A percentile compares a stretch with the other conserved stretches of the same genome.
phyloP scores from a whole-genome alignment of 2,888 invertebrate genomes.

The Nudaria mundana region DNA sequence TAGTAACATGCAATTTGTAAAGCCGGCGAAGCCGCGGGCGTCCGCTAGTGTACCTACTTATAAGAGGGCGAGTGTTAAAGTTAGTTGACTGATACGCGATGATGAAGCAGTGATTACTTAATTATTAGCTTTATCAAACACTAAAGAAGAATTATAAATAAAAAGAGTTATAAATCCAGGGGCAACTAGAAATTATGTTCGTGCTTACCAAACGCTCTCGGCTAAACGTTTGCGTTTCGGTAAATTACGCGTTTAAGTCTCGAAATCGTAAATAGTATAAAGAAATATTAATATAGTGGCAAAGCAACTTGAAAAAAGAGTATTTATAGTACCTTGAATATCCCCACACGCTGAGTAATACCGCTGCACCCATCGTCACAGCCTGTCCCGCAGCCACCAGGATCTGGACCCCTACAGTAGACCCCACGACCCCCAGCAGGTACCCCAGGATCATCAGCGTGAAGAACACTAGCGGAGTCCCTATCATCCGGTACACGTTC shows the following conservation, averaged over 20 bases:
- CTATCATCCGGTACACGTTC: slow-evolving; percentile 96
- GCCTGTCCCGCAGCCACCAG: slow-evolving; percentile 88
- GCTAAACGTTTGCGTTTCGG: no score
- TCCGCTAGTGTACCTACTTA: no score
- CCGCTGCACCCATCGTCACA: slow-evolving; percentile 86
- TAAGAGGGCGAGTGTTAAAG: no score
- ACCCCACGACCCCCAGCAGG: slow-evolving; percentile 89
- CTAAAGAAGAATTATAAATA: not conserved
- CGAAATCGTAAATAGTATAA: no score
- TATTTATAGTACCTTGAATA: slow-evolving; percentile 89
- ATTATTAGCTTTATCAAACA: not conserved
- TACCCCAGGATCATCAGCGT: slow-evolving; percentile 91
- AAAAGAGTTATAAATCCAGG: no score
- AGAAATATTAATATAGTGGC: no score
- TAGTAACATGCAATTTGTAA: no score
- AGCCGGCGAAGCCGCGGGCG: no score
- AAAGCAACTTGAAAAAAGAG: not conserved
- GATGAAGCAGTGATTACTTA: not conserved
- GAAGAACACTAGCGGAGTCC: slow-evolving; percentile 95
- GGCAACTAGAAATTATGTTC: no score
- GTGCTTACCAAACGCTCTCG: no score
- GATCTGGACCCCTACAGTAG: slow-evolving; percentile 88
- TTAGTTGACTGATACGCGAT: no score
- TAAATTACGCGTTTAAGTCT: no score
- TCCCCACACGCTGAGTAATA: slow-evolving; percentile 90